These are phyloP conservation scores for Drosophila quasianomalipes DNA, from an alignment of 2,888 invertebrate genomes.

Conservation along the genomic window DNA sequence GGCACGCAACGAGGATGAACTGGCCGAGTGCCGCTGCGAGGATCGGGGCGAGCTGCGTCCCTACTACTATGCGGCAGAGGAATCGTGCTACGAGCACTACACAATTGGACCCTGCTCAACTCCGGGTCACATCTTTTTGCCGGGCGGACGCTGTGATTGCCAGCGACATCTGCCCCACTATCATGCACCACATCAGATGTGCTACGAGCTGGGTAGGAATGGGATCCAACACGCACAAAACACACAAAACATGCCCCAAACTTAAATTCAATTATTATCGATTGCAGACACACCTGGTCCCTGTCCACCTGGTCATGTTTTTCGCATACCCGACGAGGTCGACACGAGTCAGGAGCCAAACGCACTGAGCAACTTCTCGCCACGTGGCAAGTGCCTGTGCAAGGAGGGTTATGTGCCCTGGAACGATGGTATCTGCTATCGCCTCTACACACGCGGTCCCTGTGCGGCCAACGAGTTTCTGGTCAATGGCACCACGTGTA, in stretches of 20 bases:
- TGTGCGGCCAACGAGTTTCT: slow-evolving; percentile 90
- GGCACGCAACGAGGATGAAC: slow-evolving; percentile 87
- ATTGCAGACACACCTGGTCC: slow-evolving; percentile 90
- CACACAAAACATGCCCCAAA: not conserved
- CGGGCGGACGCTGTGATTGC: slow-evolving; percentile 91
- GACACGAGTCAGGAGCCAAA: slow-evolving; percentile 63
- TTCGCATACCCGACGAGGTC: slow-evolving; percentile 86
- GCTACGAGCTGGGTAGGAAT: slow-evolving; percentile 90
- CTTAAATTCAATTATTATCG: not conserved
- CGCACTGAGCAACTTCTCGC: slow-evolving; percentile 60
- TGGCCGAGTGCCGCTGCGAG: slow-evolving; percentile 90
- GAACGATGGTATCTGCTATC: slow-evolving; percentile 90
- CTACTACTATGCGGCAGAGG: slow-evolving; percentile 88
- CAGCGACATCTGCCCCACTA: slow-evolving; percentile 90
- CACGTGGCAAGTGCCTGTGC: slow-evolving; percentile 89
- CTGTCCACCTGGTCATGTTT: slow-evolving; percentile 91
- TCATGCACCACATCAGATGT: slow-evolving; percentile 89
- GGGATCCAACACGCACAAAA: not conserved
- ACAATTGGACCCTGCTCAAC: slow-evolving; percentile 92
- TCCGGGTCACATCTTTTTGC: slow-evolving; percentile 91
- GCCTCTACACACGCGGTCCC: slow-evolving; percentile 92
- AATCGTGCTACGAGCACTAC: slow-evolving; percentile 93
- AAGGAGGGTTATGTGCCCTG: slow-evolving; percentile 89
- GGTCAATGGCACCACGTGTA: slow-evolving; percentile 89
- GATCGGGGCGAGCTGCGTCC: slow-evolving; percentile 86